These are phyloP conservation scores for Engraulis encrasicolus DNA, from an alignment of 2,113 vertebrate genomes.

Conservation along the genomic window DNA sequence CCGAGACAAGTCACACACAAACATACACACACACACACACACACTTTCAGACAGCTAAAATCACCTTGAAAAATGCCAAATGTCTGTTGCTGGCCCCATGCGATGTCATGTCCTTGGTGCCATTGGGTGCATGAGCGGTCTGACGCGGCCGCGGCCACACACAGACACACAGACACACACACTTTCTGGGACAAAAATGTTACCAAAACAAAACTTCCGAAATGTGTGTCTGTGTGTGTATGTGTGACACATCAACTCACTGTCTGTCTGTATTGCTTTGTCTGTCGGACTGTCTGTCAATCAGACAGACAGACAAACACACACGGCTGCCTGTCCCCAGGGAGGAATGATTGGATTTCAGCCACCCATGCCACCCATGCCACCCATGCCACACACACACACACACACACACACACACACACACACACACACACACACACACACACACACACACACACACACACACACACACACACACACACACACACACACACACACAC, in stretches of 20 bases:
- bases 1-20: background rate
- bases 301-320: background rate
- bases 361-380: too few species aligned
- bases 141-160: too few species aligned
- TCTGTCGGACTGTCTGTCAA: background rate
- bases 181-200: background rate
- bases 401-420: too few species aligned
- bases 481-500: too few species aligned
- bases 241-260: too few species aligned
- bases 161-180: background rate
- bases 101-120: background rate
- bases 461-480: too few species aligned
- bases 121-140: background rate
- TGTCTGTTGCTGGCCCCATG: background rate
- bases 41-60: background rate
- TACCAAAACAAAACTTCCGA: background rate
- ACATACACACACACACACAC: constrained; percentile 13
- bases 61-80: background rate
- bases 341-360: constrained; percentile 2
- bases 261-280: constrained; percentile 56
- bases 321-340: background rate
- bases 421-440: too few species aligned
- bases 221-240: constrained; percentile 52
- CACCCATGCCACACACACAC: too few species aligned
- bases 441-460: too few species aligned